These are phyloP conservation scores for Xerus rutilus DNA, from an alignment of 2,797 vertebrate genomes.

Conservation along the genomic window DNA sequence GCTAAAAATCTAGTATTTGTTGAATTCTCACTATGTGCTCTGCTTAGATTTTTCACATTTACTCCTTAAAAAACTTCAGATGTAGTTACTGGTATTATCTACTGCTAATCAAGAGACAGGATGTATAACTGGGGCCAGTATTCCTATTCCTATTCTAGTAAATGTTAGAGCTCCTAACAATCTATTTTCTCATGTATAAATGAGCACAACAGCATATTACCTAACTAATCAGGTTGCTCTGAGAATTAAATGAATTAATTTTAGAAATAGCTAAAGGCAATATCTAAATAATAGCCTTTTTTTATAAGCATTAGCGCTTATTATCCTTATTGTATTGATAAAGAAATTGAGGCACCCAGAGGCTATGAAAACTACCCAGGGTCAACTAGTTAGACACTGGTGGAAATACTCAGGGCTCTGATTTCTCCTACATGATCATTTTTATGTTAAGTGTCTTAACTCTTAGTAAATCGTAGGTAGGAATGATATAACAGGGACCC, in stretches of 20 bases:
- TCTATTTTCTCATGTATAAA: neutral
- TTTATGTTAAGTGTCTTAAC: neutral
- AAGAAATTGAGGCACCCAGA: neutral
- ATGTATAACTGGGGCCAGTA: neutral
- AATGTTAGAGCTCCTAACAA: neutral
- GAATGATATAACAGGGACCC: neutral
- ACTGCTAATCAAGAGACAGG: neutral
- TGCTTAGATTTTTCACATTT: conserved; percentile 13
- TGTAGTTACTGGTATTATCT: neutral
- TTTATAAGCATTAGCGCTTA: neutral
- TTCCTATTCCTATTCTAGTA: neutral
- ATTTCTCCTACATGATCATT: neutral
- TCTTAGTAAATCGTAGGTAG: neutral
- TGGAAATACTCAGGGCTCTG: neutral
- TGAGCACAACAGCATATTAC: neutral
- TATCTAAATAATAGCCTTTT: neutral
- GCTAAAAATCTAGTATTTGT: neutral
- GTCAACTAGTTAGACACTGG: neutral
- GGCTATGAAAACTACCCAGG: neutral
- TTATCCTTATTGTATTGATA: neutral
- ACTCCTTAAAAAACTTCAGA: neutral
- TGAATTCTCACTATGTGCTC: neutral
- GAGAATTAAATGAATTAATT: conserved; percentile 14
- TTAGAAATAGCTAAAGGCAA: neutral
- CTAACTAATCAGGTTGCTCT: neutral